Evolutionary conservation across 2,888 invertebrate species (phyloP).

Genomic region (Drosophila sordidula): DNA sequence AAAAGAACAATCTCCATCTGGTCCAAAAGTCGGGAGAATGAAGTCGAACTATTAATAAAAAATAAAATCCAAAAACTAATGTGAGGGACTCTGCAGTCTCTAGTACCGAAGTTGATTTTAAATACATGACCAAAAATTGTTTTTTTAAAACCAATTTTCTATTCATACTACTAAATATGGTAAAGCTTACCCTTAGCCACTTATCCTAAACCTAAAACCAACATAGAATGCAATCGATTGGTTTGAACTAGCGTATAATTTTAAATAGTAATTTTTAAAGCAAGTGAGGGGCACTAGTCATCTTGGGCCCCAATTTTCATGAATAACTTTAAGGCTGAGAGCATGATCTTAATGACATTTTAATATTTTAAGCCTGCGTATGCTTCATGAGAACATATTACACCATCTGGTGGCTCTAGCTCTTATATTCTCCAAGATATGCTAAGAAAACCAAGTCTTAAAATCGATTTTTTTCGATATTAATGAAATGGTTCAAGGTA

Average conservation of each 20-base stretch:
- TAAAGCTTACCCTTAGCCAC: neutral
- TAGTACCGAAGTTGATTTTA: neutral
- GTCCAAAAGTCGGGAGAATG: constrained; percentile 1
- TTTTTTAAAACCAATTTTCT: neutral
- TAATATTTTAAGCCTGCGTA: no score
- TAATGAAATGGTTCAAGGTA: no score
- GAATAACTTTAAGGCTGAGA: no score
- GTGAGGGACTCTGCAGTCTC: constrained; percentile 1
- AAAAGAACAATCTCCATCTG: neutral
- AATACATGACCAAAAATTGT: neutral
- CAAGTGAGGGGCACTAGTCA: no score
- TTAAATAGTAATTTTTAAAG: no score
- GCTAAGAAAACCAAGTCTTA: no score
- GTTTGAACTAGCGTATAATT: neutral
- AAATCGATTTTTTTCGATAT: no score
- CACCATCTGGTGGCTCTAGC: no score
- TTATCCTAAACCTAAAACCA: neutral
- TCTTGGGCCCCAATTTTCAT: no score
- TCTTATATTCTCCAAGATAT: no score
- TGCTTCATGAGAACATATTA: no score
- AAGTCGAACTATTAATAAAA: neutral
- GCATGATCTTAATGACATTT: no score
- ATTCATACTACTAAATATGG: neutral
- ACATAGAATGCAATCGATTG: neutral
- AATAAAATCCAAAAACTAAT: neutral